Base-by-base conservation (phyloP, 2,888 invertebrate genomes). In the Oasisia sp. region DNA sequence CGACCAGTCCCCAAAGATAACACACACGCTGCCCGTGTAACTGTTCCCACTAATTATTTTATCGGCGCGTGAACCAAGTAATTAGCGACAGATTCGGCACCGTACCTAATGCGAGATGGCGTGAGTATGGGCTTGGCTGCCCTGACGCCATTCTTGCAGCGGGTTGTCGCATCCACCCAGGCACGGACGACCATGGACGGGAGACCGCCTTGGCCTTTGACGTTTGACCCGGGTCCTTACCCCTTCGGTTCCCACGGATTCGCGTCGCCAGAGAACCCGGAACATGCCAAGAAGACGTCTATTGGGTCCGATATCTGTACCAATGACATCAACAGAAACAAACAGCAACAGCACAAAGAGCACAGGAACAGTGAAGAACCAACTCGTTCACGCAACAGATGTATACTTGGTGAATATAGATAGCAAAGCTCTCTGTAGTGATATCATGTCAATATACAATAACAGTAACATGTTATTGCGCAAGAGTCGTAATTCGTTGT, bases 201-300 rank as follows among this genome's bases (percentile, higher is more conserved):
- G 74, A 74, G 74, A 27, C 74, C 74, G 74, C 27, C 74, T 74
- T 74, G 74, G 74, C 74, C 74, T 74, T 74, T 74, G 74, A 74
- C 74, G 74, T 74, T 27, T 74, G n/a, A 74, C 74, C 74, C n/a
- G 74, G 19, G 74, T 74, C 74, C 74, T 74, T 74, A 74, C 27
- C 74, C 74, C 74, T 74, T 74, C 3, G 3, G n/a, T 27, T 74
- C 74, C 74, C 74, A 74, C 74, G 74, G 74, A 19, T 27, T 74
- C 27, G 7, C 19, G 74, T 7, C 74, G 74, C 74, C 74, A 14
- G 74, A 74, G 74, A 74, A 74, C 19, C 7, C 74, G 74, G 74
- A n/a, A 74, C 74, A 74, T 19, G 74, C n/a, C n/a, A 74, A 27
- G 74, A 27, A n/a, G n/a, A 74, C n/a, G n/a, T n/a, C 9, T 50